phyloP scores from a whole-genome alignment of 2,113 vertebrate genomes.

The Eleginops maclovinus region DNA sequence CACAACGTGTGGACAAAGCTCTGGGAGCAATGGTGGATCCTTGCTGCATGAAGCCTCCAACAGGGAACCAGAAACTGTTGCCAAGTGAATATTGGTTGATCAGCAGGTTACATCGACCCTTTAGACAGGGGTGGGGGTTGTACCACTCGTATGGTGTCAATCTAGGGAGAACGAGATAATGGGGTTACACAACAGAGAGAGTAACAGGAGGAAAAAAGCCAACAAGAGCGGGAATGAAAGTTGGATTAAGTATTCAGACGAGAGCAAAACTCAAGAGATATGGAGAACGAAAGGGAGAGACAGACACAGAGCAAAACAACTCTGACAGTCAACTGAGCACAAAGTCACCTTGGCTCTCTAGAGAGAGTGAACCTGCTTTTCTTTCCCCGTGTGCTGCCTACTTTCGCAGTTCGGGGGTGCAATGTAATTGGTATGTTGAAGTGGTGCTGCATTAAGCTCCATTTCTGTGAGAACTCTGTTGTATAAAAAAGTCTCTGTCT shows the following conservation, averaged over 20 bases:
- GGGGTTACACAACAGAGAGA: slow-evolving; percentile 17
- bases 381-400: slow-evolving; percentile 51
- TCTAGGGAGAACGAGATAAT: slow-evolving; percentile 73
- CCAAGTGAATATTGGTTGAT: slow-evolving; percentile 98
- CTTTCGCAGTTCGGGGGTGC: slow-evolving; percentile 22
- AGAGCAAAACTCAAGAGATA: slow-evolving; percentile 53
- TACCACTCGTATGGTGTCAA: slow-evolving; percentile 98
- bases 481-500: not conserved
- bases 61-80: slow-evolving; percentile 98
- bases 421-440: slow-evolving; percentile 44
- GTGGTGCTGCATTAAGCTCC: slow-evolving; percentile 26
- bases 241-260: slow-evolving; percentile 41
- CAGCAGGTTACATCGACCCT: slow-evolving; percentile 93
- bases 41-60: slow-evolving; percentile 99
- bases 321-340: slow-evolving; percentile 59
- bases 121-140: slow-evolving; percentile 95
- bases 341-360: slow-evolving; percentile 73
- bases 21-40: slow-evolving; percentile 97
- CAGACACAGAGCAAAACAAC: slow-evolving; percentile 45
- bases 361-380: slow-evolving; percentile 66
- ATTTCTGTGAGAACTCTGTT: slow-evolving; percentile 11
- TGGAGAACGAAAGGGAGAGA: slow-evolving; percentile 37
- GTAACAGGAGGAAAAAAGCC: not conserved
- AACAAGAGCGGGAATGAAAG: not conserved
- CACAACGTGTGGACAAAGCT: slow-evolving; percentile 95